A percentile compares a stretch with the other conserved stretches of the same genome.
These are phyloP conservation scores for Lagria hirta DNA, from an alignment of 2,888 invertebrate species.

Conservation along the genomic window DNA sequence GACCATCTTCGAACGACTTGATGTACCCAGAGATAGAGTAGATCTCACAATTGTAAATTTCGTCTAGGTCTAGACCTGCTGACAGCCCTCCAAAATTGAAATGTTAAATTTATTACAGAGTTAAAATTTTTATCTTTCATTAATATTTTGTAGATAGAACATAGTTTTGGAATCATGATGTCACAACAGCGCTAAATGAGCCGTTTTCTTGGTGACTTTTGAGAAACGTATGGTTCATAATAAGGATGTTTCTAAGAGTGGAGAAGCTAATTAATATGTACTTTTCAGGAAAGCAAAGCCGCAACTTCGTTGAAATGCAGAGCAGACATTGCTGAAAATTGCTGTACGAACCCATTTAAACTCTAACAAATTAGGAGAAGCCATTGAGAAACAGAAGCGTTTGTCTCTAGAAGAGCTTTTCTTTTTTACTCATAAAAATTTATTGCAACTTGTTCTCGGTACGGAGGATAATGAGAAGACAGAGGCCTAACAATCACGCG, in stretches of 20 bases:
- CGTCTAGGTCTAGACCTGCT: conserved; percentile 10
- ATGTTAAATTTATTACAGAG: conserved; percentile 12
- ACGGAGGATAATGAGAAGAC: conserved; percentile 16
- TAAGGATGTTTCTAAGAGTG: conserved; percentile 24
- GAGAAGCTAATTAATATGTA: conserved; percentile 30
- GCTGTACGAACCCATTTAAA: conserved; percentile 28
- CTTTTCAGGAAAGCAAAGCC: conserved; percentile 26
- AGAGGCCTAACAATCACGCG: too few species aligned
- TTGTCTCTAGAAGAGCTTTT: too few species aligned
- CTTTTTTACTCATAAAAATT: conserved; percentile 29
- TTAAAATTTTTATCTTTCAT: too few species aligned
- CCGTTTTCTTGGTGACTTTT: too few species aligned
- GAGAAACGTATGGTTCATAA: conserved; percentile 25
- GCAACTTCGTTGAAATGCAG: conserved; percentile 40
- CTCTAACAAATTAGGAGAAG: conserved; percentile 30
- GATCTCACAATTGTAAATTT: conserved; percentile 9
- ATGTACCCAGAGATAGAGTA: conserved; percentile 19
- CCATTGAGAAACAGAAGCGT: conserved; percentile 7
- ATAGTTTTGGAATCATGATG: too few species aligned
- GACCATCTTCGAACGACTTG: conserved; percentile 14
- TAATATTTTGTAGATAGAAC: too few species aligned
- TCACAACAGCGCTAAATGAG: too few species aligned
- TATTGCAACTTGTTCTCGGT: conserved; percentile 11
- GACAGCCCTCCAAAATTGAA: conserved; percentile 12
- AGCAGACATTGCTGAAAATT: conserved; percentile 35